These are phyloP conservation scores for Eumaeus atala DNA, from an alignment of 1,140 invertebrate species.

Conservation along the genomic window DNA sequence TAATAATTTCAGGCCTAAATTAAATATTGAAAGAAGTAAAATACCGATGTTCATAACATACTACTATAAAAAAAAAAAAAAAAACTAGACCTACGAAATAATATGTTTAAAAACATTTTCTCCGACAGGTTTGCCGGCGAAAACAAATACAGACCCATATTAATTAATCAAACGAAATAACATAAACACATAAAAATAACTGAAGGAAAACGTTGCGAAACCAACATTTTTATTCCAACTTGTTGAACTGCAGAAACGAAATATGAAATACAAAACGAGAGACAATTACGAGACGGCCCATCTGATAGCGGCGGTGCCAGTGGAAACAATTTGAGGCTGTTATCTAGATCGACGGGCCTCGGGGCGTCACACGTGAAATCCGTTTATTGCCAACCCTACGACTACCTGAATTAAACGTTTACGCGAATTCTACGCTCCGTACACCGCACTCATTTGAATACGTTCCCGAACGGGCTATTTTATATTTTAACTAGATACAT, in stretches of 20 bases:
- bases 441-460: conserved; percentile 20
- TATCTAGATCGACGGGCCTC: conserved; percentile 47
- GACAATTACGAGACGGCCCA: conserved; percentile 46
- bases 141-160: too few relatives aligned
- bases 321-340: conserved; percentile 57
- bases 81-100: too few relatives aligned
- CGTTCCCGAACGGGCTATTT: conserved; percentile 14
- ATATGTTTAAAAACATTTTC: too few relatives aligned
- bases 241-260: conserved; percentile 1
- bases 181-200: too few relatives aligned
- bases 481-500: conserved; percentile 3
- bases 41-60: too few relatives aligned
- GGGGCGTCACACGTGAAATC: conserved; percentile 44
- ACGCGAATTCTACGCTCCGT: conserved; percentile 29
- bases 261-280: conserved; percentile 29
- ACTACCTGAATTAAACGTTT: conserved; percentile 39
- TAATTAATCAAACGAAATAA: too few relatives aligned
- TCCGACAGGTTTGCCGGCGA: too few relatives aligned
- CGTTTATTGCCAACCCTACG: conserved; percentile 31
- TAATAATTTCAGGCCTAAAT: too few relatives aligned
- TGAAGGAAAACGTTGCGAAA: too few relatives aligned
- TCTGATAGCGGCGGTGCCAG: conserved; percentile 53
- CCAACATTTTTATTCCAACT: conserved; percentile 9
- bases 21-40: too few relatives aligned
- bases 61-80: too few relatives aligned